A percentile compares a stretch with the other conserved stretches of the same genome.
Conservation (phyloP, 2,888 invertebrate genomes). For the Balanococcus diminutus region DNA sequence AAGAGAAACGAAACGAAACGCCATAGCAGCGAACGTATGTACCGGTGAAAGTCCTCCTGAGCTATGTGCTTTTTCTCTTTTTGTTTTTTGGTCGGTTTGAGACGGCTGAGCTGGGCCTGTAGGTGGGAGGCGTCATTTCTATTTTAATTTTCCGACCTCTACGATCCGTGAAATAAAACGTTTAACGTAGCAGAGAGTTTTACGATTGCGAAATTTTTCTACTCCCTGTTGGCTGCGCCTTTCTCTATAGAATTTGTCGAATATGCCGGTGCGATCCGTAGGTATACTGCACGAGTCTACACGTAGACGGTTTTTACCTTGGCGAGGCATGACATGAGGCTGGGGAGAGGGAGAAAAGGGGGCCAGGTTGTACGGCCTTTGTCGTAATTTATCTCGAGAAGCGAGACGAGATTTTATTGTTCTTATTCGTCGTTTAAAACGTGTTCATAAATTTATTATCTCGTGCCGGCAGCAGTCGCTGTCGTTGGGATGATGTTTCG, state of each 20-base stretch:
- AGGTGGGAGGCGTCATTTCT: background rate
- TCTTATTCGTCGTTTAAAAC: background rate
- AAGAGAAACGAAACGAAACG: background rate
- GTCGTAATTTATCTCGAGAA: constrained; percentile 9
- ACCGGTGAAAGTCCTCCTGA: constrained; percentile 11
- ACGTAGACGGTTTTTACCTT: background rate
- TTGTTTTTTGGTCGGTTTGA: background rate
- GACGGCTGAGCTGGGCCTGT: background rate
- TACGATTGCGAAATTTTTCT: constrained; percentile 18
- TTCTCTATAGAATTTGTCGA: no score
- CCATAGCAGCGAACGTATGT: background rate
- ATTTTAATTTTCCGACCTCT: constrained; percentile 12
- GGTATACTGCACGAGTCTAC: no score
- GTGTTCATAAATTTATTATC: constrained; percentile 27
- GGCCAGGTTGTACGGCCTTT: background rate
- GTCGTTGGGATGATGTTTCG: background rate
- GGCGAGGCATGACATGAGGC: background rate
- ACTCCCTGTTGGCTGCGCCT: background rate
- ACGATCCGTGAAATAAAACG: constrained; percentile 22
- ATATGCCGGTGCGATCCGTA: no score
- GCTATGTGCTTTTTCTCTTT: background rate
- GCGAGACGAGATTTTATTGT: constrained; percentile 28
- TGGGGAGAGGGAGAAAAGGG: no score
- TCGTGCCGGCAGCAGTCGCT: background rate
- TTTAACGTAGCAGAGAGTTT: constrained; percentile 12